Base-by-base conservation (phyloP, 1,140 invertebrate genomes). In the Sitobion miscanthi region DNA sequence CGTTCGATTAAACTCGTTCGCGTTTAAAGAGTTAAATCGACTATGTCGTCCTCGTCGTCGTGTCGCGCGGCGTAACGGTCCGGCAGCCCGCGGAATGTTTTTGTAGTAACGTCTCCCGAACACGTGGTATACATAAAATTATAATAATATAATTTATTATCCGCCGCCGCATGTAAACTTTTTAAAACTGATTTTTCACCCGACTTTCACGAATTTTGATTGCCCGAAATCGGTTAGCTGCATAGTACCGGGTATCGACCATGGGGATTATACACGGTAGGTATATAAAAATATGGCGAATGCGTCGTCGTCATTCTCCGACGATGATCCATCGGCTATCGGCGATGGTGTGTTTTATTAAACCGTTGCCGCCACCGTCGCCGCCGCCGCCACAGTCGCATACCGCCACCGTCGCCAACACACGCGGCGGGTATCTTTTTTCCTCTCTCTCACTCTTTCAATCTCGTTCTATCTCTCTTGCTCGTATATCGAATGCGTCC, bases 1-100 rank as follows among this genome's bases (percentile, higher is more conserved):
- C n/a, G 47, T 87, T 49, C 45, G 45, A 87, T 87, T 52, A 87
- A 87, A 87, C 86, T 87, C 86, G 86, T 87, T 87, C 45, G 45
- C 86, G 14, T 87, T 87, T 87, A 87, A 35, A 87, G 45, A 49
- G 47, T 87, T 87, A 87, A 87, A 87, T 49, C 45, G 45, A 49
- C 62, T n/a, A 77, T 77, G n/a, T 77, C 62, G 62, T 77, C n/a
- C 30, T 77, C 86, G 47, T 49, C 25, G 30, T 25, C 83, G 83
- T 86, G 83, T 86, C 38, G 23, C 35, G 9, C 38, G 38, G 38
- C 83, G 85, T 86, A 86, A 86, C 85, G 85, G 85, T 86, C 49
- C 86, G 86, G 14, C 86, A 47, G 45, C 45, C 45, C 86, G 30
- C 86, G 45, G 86, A 49, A 87, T 87, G 47, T n/a, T 77, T 77